Evolutionary conservation across 2,888 invertebrate genomes (phyloP).

Genomic region (Atherix ibis): DNA sequence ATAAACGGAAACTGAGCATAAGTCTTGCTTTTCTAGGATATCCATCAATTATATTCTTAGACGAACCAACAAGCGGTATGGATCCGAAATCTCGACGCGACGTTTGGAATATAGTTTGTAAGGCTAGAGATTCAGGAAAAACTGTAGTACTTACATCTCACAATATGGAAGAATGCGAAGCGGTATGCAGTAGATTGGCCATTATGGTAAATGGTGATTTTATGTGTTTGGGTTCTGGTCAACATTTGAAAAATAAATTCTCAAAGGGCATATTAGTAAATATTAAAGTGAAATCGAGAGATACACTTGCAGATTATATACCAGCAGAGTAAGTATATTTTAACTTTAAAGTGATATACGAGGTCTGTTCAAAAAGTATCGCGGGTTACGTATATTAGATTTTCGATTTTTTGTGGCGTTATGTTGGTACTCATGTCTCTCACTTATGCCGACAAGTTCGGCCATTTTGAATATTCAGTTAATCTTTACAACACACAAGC

Average conservation of each 20-base stretch:
- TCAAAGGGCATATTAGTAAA: slow-evolving; percentile 32
- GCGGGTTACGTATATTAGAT: no score
- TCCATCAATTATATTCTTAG: slow-evolving; percentile 49
- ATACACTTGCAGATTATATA: no score
- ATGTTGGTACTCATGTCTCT: no score
- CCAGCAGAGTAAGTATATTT: no score
- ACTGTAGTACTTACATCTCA: slow-evolving; percentile 66
- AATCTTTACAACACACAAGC: no score
- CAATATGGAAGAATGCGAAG: slow-evolving; percentile 70
- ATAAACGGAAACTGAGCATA: slow-evolving; percentile 52
- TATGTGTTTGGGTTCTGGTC: slow-evolving; percentile 53
- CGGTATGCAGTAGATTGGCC: slow-evolving; percentile 56
- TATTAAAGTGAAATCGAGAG: no score
- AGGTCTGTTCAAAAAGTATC: no score
- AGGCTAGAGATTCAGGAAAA: slow-evolving; percentile 48
- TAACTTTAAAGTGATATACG: no score
- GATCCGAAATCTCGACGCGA: slow-evolving; percentile 65
- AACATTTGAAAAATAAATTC: slow-evolving; percentile 59
- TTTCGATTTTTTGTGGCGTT: no score
- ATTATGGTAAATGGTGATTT: slow-evolving; percentile 64
- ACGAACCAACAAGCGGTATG: slow-evolving; percentile 36
- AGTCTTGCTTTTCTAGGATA: slow-evolving; percentile 52
- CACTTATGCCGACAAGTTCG: no score
- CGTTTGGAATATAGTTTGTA: slow-evolving; percentile 58
- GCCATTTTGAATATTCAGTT: no score